Conservation (phyloP, 2,888 invertebrate species). For the Frankliniella fusca region DNA sequence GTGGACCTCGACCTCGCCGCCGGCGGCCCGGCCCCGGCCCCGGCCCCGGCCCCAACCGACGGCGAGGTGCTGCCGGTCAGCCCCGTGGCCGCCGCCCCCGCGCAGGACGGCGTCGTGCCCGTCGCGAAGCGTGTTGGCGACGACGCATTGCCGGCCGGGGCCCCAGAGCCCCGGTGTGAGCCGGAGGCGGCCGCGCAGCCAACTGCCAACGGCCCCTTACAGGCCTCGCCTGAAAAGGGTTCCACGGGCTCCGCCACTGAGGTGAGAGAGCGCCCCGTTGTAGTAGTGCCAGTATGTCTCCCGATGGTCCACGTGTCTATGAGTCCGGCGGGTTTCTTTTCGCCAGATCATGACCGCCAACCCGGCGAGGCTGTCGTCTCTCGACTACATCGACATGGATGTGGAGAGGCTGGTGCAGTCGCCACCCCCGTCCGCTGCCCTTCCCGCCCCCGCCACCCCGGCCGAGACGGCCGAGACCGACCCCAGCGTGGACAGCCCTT, state of each 20-base stretch:
- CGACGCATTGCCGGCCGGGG: too few species aligned
- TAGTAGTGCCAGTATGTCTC: neutral
- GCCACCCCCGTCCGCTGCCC: neutral
- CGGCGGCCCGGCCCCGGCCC: neutral
- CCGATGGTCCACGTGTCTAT: neutral
- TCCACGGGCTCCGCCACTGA: neutral
- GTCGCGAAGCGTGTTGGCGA: too few species aligned
- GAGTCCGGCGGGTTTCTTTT: neutral
- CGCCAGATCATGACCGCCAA: neutral
- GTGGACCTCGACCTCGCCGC: neutral
- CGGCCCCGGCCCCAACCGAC: neutral
- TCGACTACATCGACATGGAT: constrained; percentile 22
- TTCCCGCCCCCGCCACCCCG: neutral
- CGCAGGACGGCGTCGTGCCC: neutral
- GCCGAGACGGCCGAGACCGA: neutral
- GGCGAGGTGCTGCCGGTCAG: neutral
- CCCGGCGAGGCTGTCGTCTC: neutral
- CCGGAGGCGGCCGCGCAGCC: neutral
- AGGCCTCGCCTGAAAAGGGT: neutral
- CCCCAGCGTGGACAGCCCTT: too few species aligned
- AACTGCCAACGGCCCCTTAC: neutral
- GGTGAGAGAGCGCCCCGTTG: neutral
- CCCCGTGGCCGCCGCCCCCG: neutral
- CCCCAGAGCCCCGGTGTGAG: too few species aligned
- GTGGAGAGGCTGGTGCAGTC: constrained; percentile 15